Evolutionary conservation across 2,797 vertebrate species (phyloP), one percentile per base, ranked within the genome.

Genomic region (Capromys pilorides): DNA sequence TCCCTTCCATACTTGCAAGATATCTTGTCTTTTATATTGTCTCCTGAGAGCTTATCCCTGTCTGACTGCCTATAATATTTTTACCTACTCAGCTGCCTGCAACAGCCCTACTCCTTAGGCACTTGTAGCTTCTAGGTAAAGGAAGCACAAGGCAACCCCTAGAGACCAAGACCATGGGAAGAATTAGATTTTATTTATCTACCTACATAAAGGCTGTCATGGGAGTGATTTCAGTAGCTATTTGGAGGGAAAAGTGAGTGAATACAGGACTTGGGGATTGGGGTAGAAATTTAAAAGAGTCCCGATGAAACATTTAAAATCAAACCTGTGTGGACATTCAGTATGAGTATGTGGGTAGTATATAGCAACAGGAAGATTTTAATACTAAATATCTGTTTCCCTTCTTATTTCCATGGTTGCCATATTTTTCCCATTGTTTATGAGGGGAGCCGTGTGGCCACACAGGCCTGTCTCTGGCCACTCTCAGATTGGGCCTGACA

Each of bases 91-190:
- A 57, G 54, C 18, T 57, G 51, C 16, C 54, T 57, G 18, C 33
- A 10, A 8, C 2, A 8, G n/a, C 11, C 16, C n/a, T 22, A 2
- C n/a, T 36, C n/a, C 33, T 67, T n/a, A 0, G 66, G 16, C 16
- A n/a, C 33, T 18, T 7, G 16, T n/a, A 33, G 64, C 31, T n/a
- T 33, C 18, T 19, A n/a, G 66, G 33, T n/a, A 67, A 67, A 67
- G 6, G 66, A 33, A 67, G 16, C 33, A 33, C 16, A 12, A 33
- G 64, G 64, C 4, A 67, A n/a, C 33, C 33, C 66, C 66, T n/a
- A 5, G 66, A 14, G 33, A n/a, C 14, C 33, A 19, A 67, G 31
- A 7, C 66, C 19, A 16, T 31, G 26, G 66, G 14, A n/a, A n/a
- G 33, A 2, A n/a, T 67, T 31, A 67, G 16, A 67, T 67, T 67